Percentiles rank a stretch among this genome's conserved stretches.
Conservation (phyloP, 2,797 vertebrate species). For the Lagorchestes hirsutus region DNA sequence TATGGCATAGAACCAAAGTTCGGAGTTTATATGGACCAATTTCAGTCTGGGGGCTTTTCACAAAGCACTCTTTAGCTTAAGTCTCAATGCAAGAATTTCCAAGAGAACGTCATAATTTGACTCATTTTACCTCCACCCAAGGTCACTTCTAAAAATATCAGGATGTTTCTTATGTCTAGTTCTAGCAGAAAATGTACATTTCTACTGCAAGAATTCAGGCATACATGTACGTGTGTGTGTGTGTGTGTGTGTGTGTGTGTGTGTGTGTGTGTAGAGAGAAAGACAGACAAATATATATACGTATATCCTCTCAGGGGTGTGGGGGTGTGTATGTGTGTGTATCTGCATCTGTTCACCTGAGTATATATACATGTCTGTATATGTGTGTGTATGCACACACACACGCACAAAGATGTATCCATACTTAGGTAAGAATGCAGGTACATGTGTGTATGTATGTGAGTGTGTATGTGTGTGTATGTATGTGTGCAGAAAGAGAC, state of each 20-base stretch:
- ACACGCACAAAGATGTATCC: too few relatives aligned
- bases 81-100: neutral
- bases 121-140: neutral
- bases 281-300: too few relatives aligned
- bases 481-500: too few relatives aligned
- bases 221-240: too few relatives aligned
- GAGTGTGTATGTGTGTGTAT: too few relatives aligned
- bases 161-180: neutral
- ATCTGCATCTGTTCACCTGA: too few relatives aligned
- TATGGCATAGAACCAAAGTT: neutral
- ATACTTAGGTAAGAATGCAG: neutral
- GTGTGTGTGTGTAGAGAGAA: too few relatives aligned
- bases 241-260: too few relatives aligned
- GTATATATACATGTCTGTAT: too few relatives aligned
- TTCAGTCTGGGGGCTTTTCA: neutral
- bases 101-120: neutral
- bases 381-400: too few relatives aligned
- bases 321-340: too few relatives aligned
- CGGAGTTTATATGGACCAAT: neutral
- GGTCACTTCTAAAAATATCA: neutral
- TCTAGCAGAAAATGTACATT: neutral
- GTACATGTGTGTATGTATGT: neutral
- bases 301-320: too few relatives aligned
- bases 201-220: neutral
- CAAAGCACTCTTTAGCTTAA: neutral